Percentiles rank a stretch among this genome's conserved stretches.
Conservation (phyloP, 2,888 invertebrate species). For the Gandaritis pyraliata region DNA sequence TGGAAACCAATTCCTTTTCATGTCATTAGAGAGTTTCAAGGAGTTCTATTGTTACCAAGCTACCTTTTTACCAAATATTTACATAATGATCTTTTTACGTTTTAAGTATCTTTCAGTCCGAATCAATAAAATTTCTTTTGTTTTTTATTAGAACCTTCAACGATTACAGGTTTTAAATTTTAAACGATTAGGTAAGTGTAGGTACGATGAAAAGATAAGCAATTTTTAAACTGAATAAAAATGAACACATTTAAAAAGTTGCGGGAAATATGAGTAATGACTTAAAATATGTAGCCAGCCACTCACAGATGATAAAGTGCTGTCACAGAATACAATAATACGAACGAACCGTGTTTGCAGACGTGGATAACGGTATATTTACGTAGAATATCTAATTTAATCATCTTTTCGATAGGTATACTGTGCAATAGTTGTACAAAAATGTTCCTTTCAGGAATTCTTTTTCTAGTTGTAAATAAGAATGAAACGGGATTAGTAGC, state of each 20-base stretch:
- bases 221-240: no score
- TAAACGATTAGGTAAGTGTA: no score
- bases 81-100: slow-evolving; percentile 18
- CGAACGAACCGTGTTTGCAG: neutral
- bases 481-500: no score
- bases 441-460: no score
- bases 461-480: no score
- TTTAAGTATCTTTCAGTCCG: slow-evolving; percentile 3
- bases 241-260: neutral
- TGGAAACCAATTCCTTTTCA: slow-evolving; percentile 10
- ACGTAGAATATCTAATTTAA: neutral
- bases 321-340: slow-evolving; percentile 2
- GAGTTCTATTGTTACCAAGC: slow-evolving; percentile 20
- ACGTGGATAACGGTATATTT: neutral
- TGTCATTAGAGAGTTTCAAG: slow-evolving; percentile 16
- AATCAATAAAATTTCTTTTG: neutral
- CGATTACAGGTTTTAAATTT: no score
- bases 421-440: no score
- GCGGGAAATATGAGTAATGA: neutral
- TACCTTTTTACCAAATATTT: slow-evolving; percentile 12
- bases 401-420: no score
- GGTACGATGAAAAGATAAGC: no score
- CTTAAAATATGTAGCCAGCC: neutral
- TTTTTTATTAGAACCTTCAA: neutral
- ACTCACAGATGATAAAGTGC: slow-evolving; percentile 9